Conservation (phyloP, 2,113 vertebrate species). For the Eulemur macaco region DNA sequence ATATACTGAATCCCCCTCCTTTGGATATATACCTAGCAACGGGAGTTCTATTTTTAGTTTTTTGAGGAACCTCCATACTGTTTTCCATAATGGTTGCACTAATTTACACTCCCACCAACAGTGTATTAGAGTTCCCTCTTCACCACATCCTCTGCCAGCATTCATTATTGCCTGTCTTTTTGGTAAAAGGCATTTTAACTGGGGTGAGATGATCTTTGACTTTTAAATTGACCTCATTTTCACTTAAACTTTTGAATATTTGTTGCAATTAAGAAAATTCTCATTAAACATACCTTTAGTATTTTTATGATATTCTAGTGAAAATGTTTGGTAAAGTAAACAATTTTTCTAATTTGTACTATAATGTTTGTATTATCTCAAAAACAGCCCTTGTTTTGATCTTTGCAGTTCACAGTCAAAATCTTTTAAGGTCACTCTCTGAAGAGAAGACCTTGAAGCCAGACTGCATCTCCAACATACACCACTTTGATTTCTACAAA, state of each 20-base stretch:
- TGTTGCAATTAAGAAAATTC: slow-evolving; percentile 18
- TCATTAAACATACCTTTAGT: neutral
- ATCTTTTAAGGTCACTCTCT: neutral
- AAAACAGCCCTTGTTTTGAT: neutral
- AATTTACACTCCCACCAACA: no score
- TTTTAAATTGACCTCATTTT: neutral
- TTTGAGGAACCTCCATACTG: no score
- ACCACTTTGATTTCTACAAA: neutral
- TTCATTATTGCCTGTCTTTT: no score
- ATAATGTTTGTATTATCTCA: neutral
- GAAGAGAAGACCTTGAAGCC: neutral
- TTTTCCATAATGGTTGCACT: no score
- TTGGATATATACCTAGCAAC: no score
- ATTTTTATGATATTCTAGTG: neutral
- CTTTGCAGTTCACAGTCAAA: neutral
- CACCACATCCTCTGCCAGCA: no score
- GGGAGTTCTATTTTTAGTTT: no score
- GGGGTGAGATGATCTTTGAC: neutral
- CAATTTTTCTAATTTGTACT: neutral
- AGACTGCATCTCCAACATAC: neutral
- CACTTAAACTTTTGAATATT: neutral
- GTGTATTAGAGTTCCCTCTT: no score
- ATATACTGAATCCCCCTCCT: no score
- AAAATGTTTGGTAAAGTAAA: slow-evolving; percentile 16
- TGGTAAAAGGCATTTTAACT: no score